phyloP scores from a whole-genome alignment of 35 echinoderm and acorn worm species.

The Apostichopus japonicus region DNA sequence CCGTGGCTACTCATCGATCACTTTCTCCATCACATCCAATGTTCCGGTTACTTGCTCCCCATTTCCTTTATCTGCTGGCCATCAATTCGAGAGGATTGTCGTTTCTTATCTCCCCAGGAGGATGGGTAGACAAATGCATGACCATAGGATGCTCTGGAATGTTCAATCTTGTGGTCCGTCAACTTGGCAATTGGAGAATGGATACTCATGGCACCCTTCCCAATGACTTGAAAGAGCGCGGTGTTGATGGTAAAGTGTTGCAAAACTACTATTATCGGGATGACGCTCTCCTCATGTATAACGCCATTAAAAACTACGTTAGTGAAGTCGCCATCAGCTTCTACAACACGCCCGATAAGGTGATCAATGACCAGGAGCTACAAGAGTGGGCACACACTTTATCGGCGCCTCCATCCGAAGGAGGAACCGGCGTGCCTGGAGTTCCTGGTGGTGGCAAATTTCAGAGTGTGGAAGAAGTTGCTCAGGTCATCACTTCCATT shows the following conservation, averaged over 20 bases:
- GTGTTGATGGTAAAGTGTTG: constrained; percentile 72
- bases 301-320: constrained; percentile 77
- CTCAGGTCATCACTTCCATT: constrained; percentile 61
- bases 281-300: constrained; percentile 68
- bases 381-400: constrained; percentile 66
- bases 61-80: constrained; percentile 77
- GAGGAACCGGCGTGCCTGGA: constrained; percentile 15
- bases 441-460: constrained; percentile 62
- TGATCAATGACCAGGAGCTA: constrained; percentile 68
- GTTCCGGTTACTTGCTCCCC: constrained; percentile 77
- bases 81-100: constrained; percentile 65
- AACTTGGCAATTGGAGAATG: constrained; percentile 60
- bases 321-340: constrained; percentile 53
- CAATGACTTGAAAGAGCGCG: constrained; percentile 68
- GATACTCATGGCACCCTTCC: constrained; percentile 61
- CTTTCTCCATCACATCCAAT: constrained; percentile 92
- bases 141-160: constrained; percentile 72
- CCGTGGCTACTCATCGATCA: constrained; percentile 64
- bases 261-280: constrained; percentile 81
- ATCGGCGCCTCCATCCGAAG: not conserved
- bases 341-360: constrained; percentile 54
- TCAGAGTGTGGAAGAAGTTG: constrained; percentile 58
- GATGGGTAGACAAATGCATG: constrained; percentile 77
- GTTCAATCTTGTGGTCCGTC: constrained; percentile 64
- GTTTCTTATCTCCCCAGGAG: constrained; percentile 48